Conservation (phyloP, 2,888 invertebrate genomes). For the Glaucopsyche alexis region DNA sequence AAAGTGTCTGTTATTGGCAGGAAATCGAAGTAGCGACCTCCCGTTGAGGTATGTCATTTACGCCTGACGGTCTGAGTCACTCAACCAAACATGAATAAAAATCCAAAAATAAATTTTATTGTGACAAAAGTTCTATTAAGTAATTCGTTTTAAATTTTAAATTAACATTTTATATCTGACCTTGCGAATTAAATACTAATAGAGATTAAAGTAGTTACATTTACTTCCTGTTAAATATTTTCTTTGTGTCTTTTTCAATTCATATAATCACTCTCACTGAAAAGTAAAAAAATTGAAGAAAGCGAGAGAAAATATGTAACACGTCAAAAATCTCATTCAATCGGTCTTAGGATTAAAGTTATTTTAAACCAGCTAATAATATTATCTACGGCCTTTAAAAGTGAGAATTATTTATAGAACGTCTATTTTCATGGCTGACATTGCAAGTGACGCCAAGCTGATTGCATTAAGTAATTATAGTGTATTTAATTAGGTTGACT, state of each 20-base stretch:
- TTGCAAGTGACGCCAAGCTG: conserved; percentile 44
- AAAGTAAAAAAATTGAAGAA: not conserved
- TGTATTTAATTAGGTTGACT: conserved; percentile 72
- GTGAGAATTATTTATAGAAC: conserved; percentile 20
- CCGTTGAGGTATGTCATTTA: not conserved
- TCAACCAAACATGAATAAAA: not conserved
- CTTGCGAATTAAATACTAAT: not conserved
- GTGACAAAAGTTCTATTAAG: not conserved
- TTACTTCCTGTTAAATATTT: not conserved
- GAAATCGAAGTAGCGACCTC: conserved; percentile 1
- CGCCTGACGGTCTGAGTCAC: not conserved
- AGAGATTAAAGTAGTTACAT: not conserved
- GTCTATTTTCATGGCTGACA: conserved; percentile 23
- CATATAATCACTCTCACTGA: not conserved
- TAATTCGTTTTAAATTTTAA: not conserved
- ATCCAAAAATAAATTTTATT: not conserved
- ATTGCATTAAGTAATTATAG: conserved; percentile 75
- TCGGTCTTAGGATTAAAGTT: not conserved
- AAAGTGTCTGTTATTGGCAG: not conserved
- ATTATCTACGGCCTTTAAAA: conserved; percentile 5
- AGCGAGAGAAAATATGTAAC: not conserved
- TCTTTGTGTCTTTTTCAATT: not conserved
- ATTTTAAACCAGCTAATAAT: conserved; percentile 9
- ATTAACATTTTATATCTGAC: not conserved
- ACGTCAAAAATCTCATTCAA: not conserved